phyloP scores from a whole-genome alignment of 2,113 vertebrate species.

The Loxodonta africana region DNA sequence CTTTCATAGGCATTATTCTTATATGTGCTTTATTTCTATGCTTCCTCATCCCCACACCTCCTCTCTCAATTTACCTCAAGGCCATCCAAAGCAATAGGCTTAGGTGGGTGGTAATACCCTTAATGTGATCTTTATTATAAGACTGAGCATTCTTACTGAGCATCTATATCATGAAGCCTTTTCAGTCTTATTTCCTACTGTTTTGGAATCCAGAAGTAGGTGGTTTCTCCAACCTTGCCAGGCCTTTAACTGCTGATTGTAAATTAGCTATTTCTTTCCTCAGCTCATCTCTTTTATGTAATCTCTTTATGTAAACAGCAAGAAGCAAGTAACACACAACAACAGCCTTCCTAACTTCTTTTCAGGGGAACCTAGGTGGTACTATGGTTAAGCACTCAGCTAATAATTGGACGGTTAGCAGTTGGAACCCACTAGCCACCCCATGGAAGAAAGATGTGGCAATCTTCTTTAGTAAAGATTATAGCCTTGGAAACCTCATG shows the following conservation, averaged over 20 bases:
- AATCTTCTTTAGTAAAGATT: no score
- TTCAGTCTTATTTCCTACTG: not conserved
- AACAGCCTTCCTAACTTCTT: not conserved
- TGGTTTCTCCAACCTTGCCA: not conserved
- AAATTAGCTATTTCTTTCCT: not conserved
- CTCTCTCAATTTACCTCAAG: not conserved
- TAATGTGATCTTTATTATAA: not conserved
- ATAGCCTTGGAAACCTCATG: no score
- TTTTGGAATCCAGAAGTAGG: not conserved
- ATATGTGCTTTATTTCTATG: not conserved
- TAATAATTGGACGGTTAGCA: no score
- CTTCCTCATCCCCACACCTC: not conserved
- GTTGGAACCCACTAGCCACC: no score
- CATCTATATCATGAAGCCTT: not conserved
- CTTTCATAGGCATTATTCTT: not conserved
- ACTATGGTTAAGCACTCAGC: no score
- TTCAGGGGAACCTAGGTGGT: not conserved
- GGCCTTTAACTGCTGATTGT: not conserved
- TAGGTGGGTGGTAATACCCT: not conserved
- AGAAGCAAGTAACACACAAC: not conserved
- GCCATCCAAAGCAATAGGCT: not conserved
- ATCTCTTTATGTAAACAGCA: not conserved
- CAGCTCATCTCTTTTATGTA: not conserved
- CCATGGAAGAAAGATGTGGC: no score
- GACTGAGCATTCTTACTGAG: not conserved